Evolutionary conservation across 2,888 invertebrate species (phyloP).

Genomic region (Machimus atricapillus): DNA sequence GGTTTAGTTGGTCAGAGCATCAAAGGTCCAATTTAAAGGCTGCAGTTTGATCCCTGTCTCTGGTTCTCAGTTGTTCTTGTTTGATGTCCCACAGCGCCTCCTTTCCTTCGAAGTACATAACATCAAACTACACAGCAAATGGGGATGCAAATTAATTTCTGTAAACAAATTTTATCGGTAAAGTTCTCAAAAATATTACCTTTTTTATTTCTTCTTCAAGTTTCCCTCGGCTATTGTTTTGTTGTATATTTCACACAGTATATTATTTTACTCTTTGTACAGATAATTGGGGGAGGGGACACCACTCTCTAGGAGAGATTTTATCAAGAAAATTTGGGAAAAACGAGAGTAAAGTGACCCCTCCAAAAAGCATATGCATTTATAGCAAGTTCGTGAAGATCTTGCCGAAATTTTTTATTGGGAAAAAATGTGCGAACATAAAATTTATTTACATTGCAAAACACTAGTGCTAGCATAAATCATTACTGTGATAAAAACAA

Average conservation of each 20-base stretch:
- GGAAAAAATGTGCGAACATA: background rate
- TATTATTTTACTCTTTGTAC: background rate
- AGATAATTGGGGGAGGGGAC: background rate
- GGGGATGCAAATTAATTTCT: background rate
- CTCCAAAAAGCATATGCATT: slow-evolving; percentile 6
- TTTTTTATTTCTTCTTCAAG: background rate
- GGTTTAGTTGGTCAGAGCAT: no score
- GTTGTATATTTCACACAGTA: background rate
- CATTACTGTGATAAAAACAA: background rate
- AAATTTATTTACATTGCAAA: background rate
- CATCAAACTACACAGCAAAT: no score
- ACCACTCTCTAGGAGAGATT: background rate
- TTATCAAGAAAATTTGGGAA: background rate
- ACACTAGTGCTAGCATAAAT: background rate
- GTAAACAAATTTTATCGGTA: background rate
- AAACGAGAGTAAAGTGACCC: background rate
- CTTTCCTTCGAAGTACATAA: background rate
- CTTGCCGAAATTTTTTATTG: background rate
- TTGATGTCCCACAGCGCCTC: background rate
- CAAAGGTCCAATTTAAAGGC: no score
- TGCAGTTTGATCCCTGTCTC: no score
- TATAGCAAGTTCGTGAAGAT: slow-evolving; percentile 5
- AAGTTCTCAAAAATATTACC: background rate
- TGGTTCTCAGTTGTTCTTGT: background rate
- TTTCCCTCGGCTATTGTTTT: background rate